Evolutionary conservation across 2,888 invertebrate species (phyloP), one percentile per base, ranked within the genome.

Genomic region (Pediacus dermestoides): DNA sequence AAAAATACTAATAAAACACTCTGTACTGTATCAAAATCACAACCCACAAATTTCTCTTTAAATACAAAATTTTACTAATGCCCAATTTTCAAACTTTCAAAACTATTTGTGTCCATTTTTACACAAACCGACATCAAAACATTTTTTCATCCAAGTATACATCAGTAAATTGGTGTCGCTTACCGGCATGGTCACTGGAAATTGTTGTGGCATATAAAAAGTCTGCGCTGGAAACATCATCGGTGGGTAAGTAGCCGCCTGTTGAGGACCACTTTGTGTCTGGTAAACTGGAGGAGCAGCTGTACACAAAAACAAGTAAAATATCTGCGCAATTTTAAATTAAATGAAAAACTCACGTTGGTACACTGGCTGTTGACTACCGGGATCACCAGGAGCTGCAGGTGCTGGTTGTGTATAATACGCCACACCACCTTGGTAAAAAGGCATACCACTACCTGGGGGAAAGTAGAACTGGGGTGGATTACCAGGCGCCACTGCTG

Each of bases 161-260:
- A n/a, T n/a, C n/a, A n/a, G n/a, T n/a, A n/a, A n/a, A n/a, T n/a
- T n/a, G n/a, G 9, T 16, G 21, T 30, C n/a, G 64, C 68, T 66
- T 53, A 70, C 70, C 68, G 70, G 68, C 58, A 69, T 63, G 21
- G 55, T 62, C 72, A 60, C 72, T 66, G 75, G 61, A 53, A 68
- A 71, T 51, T 72, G 72, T 42, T 71, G 71, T 39, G 73, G 70
- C 63, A 70, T 64, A 50, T 65, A 68, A 30, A 68, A 64, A 21
- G 67, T 63, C 57, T 70, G 67, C 50, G 72, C 60, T 48, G 64
- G 67, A 45, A 66, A 69, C 58, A 69, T 67, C 57, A 68, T 63
- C 39, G 70, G 60, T 41, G 66, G 64, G 46, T 67, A 69, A 15
- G 66, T 58, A 11, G 67, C 64, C 4, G 66, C 55, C 39, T 67